phyloP scores from a whole-genome alignment of 2,888 invertebrate species.

The Drosophila meridionalis region DNA sequence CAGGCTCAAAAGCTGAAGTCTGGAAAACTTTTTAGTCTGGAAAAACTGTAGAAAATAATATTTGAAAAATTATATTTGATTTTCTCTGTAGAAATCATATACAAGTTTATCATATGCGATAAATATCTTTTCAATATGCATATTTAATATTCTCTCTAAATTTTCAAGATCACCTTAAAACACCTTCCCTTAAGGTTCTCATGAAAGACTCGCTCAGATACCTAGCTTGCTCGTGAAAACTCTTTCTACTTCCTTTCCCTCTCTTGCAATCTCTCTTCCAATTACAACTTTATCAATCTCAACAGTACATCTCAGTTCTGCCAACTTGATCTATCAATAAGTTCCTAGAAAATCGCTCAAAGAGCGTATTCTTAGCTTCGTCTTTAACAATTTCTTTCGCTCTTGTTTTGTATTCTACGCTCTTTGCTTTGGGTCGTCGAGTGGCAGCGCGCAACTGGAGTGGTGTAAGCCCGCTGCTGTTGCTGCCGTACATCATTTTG shows the following conservation, averaged over 20 bases:
- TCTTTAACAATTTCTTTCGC: not conserved
- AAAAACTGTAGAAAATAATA: too few species aligned
- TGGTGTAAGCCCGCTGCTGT: slow-evolving; percentile 31
- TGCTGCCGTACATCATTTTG: slow-evolving; percentile 44
- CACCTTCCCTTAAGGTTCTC: not conserved
- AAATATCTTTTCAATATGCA: too few species aligned
- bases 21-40: too few species aligned
- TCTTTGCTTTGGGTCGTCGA: slow-evolving; percentile 10
- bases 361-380: slow-evolving; percentile 2
- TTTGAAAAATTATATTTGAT: too few species aligned
- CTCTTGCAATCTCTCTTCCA: not conserved
- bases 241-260: not conserved
- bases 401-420: not conserved
- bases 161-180: not conserved
- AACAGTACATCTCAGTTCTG: not conserved
- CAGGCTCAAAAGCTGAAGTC: too few species aligned
- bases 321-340: not conserved
- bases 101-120: too few species aligned
- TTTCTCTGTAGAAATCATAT: too few species aligned
- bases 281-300: not conserved
- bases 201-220: not conserved
- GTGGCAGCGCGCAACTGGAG: slow-evolving; percentile 44
- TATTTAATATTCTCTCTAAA: too few species aligned
- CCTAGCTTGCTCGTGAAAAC: not conserved
- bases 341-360: not conserved